phyloP scores from a whole-genome alignment of 64 coral and sea anemone genomes.

The Acropora tenuis region DNA sequence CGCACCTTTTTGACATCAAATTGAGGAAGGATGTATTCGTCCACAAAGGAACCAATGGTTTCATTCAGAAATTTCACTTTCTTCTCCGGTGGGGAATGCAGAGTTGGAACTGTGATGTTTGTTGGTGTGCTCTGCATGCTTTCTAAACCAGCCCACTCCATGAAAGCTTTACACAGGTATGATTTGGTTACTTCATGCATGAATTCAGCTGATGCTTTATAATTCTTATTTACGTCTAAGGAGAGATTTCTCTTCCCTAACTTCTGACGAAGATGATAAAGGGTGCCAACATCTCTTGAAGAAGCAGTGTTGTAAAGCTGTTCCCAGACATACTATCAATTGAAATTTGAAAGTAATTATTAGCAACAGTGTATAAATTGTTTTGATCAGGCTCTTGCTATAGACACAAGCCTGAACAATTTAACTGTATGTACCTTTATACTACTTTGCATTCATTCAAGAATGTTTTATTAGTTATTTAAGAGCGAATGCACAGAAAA shows the following conservation, averaged over 20 bases:
- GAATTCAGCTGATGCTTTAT: conserved; percentile 32
- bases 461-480: background rate
- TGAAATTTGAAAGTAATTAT: too few relatives aligned
- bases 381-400: too few relatives aligned
- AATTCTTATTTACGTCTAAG: conserved; percentile 11
- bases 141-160: background rate
- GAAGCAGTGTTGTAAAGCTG: background rate
- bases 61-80: background rate
- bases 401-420: too few relatives aligned
- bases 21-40: conserved; percentile 57
- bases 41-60: conserved; percentile 47
- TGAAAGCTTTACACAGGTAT: conserved; percentile 15
- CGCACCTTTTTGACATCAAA: conserved; percentile 59
- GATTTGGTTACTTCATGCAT: conserved; percentile 8
- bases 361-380: too few relatives aligned
- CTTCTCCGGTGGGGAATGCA: background rate
- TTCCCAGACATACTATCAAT: background rate
- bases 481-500: conserved; percentile 54
- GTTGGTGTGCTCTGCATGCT: background rate
- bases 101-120: background rate
- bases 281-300: conserved; percentile 15
- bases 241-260: background rate
- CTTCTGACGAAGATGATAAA: background rate
- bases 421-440: too few relatives aligned
- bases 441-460: too few relatives aligned